A percentile compares a stretch with the other conserved stretches of the same genome.
Conservation (phyloP, 2,113 vertebrate species). For the Pygoscelis adeliae region DNA sequence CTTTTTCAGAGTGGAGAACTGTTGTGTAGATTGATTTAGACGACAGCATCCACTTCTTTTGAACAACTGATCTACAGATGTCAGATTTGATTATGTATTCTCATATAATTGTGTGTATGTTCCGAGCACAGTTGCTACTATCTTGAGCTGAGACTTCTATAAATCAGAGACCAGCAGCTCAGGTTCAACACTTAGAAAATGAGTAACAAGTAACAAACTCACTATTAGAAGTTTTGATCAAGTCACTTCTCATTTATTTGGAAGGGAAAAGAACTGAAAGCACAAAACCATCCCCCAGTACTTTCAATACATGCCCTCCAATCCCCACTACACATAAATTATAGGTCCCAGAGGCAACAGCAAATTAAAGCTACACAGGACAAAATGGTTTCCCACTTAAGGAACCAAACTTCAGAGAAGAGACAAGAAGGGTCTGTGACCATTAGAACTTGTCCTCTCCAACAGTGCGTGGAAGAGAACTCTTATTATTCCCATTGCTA, state of each 20-base stretch:
- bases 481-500: background rate
- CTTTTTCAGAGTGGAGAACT: background rate
- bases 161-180: background rate
- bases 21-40: background rate
- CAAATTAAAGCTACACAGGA: background rate
- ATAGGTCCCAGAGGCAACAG: background rate
- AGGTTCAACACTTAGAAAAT: background rate
- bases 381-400: background rate
- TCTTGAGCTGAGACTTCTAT: background rate
- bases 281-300: background rate
- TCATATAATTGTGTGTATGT: background rate
- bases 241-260: background rate
- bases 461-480: background rate
- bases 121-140: background rate
- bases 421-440: background rate
- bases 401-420: background rate
- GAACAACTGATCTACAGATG: background rate
- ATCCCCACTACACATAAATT: background rate
- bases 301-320: background rate
- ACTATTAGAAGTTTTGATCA: background rate
- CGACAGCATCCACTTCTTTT: background rate
- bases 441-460: background rate
- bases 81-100: background rate
- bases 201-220: background rate
- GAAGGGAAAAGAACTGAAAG: background rate